Evolutionary conservation across 2,113 vertebrate genomes (phyloP), one percentile per base, ranked within the genome.

Genomic region (Copsychus sechellarum): DNA sequence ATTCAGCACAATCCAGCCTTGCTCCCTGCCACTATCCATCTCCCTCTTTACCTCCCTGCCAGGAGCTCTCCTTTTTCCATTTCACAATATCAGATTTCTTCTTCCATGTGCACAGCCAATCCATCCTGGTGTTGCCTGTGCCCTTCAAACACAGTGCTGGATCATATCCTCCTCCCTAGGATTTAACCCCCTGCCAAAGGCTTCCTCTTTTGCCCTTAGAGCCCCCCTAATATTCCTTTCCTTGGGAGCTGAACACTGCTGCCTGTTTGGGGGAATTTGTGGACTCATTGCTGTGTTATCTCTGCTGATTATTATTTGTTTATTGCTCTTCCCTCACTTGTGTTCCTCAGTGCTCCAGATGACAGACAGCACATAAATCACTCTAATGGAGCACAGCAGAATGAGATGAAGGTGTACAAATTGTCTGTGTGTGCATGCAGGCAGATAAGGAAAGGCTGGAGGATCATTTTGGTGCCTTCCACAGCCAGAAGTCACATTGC

Each of bases 291-390:
- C 80, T 79, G 48, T 36, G n/a, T 93, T 95, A 79, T 43, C 53
- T 61, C 87, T 69, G 70, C 53, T 95, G 77, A 91, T 95, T 53
- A 57, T 82, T 91, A 72, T 87, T 91, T 95, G 84, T 76, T 87
- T 79, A 87, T 76, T 87, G 73, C 70, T 87, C 38, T 95, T 81
- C 64, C 81, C 92, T 87, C 89, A 76, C 62, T 54, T 25, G 60
- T 51, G 62, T 40, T 87, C 51, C 84, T 83, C 50, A 42, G 78
- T 47, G 84, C 91, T 92, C 48, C 54, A 61, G 78, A 56, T 72
- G 93, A 97, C 93, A 87, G 94, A 26, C 57, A 87, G 74, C 78
- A 69, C 91, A 90, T 80, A 92, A 93, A 95, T 91, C 89, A 89
- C 78, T 22, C 36, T 51, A 93, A 56, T 33, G 81, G 57, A 89